Base-by-base conservation (phyloP, 1,140 invertebrate species). In the Euwallacea similis region DNA sequence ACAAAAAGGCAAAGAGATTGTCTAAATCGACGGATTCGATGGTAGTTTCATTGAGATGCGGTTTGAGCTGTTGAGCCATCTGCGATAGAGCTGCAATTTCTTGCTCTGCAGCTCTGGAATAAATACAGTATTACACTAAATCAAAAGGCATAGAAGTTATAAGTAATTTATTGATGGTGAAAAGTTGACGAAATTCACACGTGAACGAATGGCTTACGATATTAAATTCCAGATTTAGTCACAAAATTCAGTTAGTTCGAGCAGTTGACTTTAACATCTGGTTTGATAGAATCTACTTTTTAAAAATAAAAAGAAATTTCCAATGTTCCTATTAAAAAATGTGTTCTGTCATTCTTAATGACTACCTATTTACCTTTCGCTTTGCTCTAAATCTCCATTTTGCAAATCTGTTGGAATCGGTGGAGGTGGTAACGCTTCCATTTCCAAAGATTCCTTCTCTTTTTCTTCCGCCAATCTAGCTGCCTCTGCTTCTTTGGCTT, bases 1-100 rank as follows among this genome's bases (percentile, higher is more conserved):
- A 92, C 7, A 98, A 84, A 80, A 98, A 98, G 58, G 93, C 93
- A 82, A 97, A 98, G 76, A 98, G 85, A 83, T 96, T 95, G 81
- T 98, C 95, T 60, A 98, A 84, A 80, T 97, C 94, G 0, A 97
- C 90, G 0, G 92, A 92, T 50, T 86, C 81, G 75, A 74, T 79
- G 79, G 63, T 84, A 72, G 66, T 84, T 50, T 87, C 85, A 0
- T 82, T 81, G 73, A 88, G 83, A 53, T 87, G 89, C 2, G 85
- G 85, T 80, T 91, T 91, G 72, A 92, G 82, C 71, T 91, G 89
- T 79, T 92, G 90, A 0, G 92, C 90, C 84, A 93, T 90, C 71
- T 91, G 87, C 6, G 90, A 87, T 42, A 94, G 79, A 0, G 88
- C 90, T 13, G 88, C 89, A 21, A 93, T 88, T 82, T 93, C 91